phyloP scores from a whole-genome alignment of 2,797 vertebrate genomes.

The Brachyrhaphis roseni region DNA sequence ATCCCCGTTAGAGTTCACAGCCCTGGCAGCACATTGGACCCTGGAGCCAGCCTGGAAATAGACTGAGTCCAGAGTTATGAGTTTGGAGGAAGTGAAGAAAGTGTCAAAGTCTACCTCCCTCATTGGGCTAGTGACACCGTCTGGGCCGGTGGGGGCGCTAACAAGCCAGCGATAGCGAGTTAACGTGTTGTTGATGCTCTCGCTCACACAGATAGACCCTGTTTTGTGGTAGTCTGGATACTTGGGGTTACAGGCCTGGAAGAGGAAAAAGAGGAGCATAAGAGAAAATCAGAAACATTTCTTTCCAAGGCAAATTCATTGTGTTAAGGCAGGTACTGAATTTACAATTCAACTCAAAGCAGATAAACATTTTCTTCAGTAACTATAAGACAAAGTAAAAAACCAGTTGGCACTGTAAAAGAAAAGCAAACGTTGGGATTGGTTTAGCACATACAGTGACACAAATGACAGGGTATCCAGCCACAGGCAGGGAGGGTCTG shows the following conservation, averaged over 20 bases:
- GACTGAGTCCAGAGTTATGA: slow-evolving; percentile 91
- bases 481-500: slow-evolving; percentile 76
- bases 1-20: slow-evolving; percentile 88
- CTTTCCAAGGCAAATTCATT: neutral
- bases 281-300: slow-evolving; percentile 5
- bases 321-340: neutral
- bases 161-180: slow-evolving; percentile 93
- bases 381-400: neutral
- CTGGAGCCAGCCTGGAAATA: slow-evolving; percentile 95
- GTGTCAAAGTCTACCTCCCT: slow-evolving; percentile 93
- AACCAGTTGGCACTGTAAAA: neutral
- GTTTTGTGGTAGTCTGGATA: slow-evolving; percentile 93
- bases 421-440: neutral
- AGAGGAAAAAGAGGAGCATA: slow-evolving; percentile 7
- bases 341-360: neutral
- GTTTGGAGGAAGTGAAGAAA: slow-evolving; percentile 96
- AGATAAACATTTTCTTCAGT: neutral
- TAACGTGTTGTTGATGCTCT: slow-evolving; percentile 92
- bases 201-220: slow-evolving; percentile 90
- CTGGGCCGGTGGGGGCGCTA: slow-evolving; percentile 87
- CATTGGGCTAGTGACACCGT: slow-evolving; percentile 94
- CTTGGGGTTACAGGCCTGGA: slow-evolving; percentile 94
- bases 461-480: slow-evolving; percentile 95
- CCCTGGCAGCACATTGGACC: slow-evolving; percentile 92
- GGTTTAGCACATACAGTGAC: slow-evolving; percentile 85